phyloP scores from a whole-genome alignment of 1,140 invertebrate species.

The Caenorhabditis inopinata region DNA sequence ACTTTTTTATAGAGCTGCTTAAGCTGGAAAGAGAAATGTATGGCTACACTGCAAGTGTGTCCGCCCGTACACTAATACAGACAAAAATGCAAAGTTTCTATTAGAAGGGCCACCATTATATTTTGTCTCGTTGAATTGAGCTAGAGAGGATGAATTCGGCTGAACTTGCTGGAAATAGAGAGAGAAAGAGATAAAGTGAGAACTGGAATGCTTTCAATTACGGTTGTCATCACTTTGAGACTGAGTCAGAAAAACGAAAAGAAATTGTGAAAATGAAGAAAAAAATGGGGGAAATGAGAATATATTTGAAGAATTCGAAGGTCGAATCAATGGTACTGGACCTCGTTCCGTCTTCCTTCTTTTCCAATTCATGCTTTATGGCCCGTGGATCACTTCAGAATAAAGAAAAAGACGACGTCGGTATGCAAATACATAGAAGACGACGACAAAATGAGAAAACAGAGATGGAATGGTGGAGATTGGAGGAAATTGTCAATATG shows the following conservation, averaged over 20 bases:
- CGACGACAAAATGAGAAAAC: not conserved
- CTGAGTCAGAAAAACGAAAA: not conserved
- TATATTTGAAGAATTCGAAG: conserved; percentile 18
- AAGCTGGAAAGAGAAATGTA: too few relatives aligned
- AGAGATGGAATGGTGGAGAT: not conserved
- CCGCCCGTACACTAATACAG: too few relatives aligned
- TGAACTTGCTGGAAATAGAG: too few relatives aligned
- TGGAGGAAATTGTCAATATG: not conserved
- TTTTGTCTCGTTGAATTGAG: too few relatives aligned
- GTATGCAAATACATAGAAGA: conserved; percentile 5
- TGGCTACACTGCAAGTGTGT: too few relatives aligned
- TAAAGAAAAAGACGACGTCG: not conserved
- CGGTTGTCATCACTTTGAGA: too few relatives aligned
- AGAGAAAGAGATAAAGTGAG: too few relatives aligned
- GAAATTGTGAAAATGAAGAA: not conserved
- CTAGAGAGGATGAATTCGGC: too few relatives aligned
- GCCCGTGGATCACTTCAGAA: conserved; percentile 20
- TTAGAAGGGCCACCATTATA: too few relatives aligned
- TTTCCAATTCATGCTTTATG: conserved; percentile 24
- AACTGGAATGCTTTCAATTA: too few relatives aligned
- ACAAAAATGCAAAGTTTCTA: too few relatives aligned
- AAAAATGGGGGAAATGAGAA: not conserved
- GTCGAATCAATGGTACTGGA: conserved; percentile 10
- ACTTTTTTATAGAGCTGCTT: too few relatives aligned
- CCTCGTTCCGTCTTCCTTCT: not conserved